phyloP scores from a whole-genome alignment of 92 coral and sea anemone species.

The Actinernus sp. region DNA sequence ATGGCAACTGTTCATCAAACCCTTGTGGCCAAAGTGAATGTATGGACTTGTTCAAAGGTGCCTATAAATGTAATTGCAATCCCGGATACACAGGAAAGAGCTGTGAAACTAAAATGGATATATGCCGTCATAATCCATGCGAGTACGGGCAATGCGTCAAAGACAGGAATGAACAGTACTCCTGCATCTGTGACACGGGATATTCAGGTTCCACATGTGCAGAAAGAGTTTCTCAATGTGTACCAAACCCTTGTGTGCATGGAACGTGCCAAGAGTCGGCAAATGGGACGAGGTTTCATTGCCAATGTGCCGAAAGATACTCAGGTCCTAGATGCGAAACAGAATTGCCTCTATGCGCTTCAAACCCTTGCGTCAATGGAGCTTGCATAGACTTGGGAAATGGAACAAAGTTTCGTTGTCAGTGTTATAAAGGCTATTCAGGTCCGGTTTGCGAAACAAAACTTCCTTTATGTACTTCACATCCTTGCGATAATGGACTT shows the following conservation, averaged over 20 bases:
- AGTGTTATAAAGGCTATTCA: constrained; percentile 73
- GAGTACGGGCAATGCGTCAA: constrained; percentile 58
- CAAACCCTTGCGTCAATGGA: too few relatives aligned
- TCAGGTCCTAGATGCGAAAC: too few relatives aligned
- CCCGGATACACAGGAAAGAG: constrained; percentile 71
- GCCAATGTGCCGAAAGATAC: too few relatives aligned
- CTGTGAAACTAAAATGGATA: constrained; percentile 33
- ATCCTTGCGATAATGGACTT: constrained; percentile 72
- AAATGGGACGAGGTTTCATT: too few relatives aligned
- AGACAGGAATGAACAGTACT: constrained; percentile 2
- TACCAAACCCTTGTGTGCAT: constrained; percentile 54
- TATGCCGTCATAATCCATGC: constrained; percentile 65
- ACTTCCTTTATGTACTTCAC: constrained; percentile 39
- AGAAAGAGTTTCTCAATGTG: constrained; percentile 46
- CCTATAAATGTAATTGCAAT: constrained; percentile 70
- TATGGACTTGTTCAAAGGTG: constrained; percentile 36
- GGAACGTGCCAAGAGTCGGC: too few relatives aligned
- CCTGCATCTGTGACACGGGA: constrained; percentile 57
- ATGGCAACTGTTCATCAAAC: constrained; percentile 57
- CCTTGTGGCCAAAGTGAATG: constrained; percentile 79
- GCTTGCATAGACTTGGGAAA: too few relatives aligned
- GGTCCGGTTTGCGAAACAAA: constrained; percentile 54
- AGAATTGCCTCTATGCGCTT: too few relatives aligned
- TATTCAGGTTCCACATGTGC: constrained; percentile 73
- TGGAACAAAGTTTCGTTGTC: too few relatives aligned